Evolutionary conservation across 1,140 invertebrate species (phyloP), one percentile per base, ranked within the genome.

Genomic region (Heliconius congener): DNA sequence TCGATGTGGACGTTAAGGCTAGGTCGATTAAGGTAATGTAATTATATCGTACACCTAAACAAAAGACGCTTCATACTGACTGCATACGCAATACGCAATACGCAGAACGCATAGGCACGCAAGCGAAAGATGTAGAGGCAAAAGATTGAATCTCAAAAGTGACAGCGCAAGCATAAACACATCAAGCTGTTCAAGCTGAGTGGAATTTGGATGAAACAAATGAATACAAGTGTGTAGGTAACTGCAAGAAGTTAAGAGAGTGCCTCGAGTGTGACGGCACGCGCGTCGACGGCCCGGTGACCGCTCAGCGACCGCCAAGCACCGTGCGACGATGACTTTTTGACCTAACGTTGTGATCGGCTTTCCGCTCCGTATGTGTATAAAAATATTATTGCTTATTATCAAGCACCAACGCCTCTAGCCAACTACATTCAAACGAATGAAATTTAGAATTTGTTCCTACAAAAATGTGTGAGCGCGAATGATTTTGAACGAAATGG

Each of bases 351-450:
- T 86, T 82, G 60, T 66, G 60, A 78, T 42, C 72, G 80, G 74
- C 13, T 73, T 74, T 86, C 83, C 87, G 87, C 88, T 91, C 88
- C 90, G 84, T 88, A 88, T 85, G 76, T 93, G 93, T 94, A 94
- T 94, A 94, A 94, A 94, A 94, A 94, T 93, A 94, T 94, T 94
- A 93, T 94, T 94, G 93, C 93, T 94, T 84, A 93, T 93, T 87
- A 91, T 93, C 84, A 93, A 94, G 93, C 93, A 94, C 93, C 93
- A 91, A 92, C 90, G 91, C 92, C 88, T 88, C 91, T 93, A 93
- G 91, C 91, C 88, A 90, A 89, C 92, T 93, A 93, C 88, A 79
- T 88, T 90, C 90, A 52, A 52, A 52, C 19, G 50, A 52, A 52
- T 52, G 86, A 91, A 93, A 91, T 92, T 91, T 90, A 88, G 90